A percentile compares a stretch with the other conserved stretches of the same genome.
phyloP scores from a whole-genome alignment of 2,888 invertebrate genomes.

The Allygus modestus region DNA sequence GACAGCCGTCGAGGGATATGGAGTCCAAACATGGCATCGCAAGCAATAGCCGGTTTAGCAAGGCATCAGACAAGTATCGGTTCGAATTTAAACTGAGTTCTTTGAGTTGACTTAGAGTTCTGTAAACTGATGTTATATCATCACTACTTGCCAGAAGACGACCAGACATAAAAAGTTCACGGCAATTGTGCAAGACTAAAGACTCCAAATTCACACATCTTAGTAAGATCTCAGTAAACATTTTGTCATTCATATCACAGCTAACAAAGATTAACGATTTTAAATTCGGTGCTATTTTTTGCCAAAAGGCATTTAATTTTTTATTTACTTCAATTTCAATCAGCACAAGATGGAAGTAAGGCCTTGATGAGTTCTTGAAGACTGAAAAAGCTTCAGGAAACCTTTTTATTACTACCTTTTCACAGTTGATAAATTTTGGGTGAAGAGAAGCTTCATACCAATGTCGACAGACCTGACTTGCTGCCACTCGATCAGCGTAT shows the following conservation, averaged over 20 bases:
- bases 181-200: slow-evolving; percentile 81
- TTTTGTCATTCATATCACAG: slow-evolving; percentile 82
- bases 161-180: slow-evolving; percentile 86
- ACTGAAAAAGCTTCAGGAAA: slow-evolving; percentile 74
- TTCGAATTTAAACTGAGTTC: slow-evolving; percentile 81
- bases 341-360: slow-evolving; percentile 77
- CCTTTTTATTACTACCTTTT: slow-evolving; percentile 77
- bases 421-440: slow-evolving; percentile 77
- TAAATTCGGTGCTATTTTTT: slow-evolving; percentile 78
- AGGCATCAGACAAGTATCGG: slow-evolving; percentile 86
- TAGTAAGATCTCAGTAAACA: slow-evolving; percentile 79
- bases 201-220: slow-evolving; percentile 78
- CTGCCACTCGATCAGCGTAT: slow-evolving; percentile 81
- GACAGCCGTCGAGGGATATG: slow-evolving; percentile 82
- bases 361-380: slow-evolving; percentile 75
- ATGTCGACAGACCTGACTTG: slow-evolving; percentile 80
- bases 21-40: slow-evolving; percentile 80
- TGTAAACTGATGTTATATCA: slow-evolving; percentile 76
- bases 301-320: slow-evolving; percentile 78
- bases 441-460: slow-evolving; percentile 85
- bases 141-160: slow-evolving; percentile 80
- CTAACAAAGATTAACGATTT: slow-evolving; percentile 78
- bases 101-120: slow-evolving; percentile 77
- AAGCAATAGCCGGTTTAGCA: slow-evolving; percentile 81
- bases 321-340: slow-evolving; percentile 78